phyloP scores from a whole-genome alignment of 2,888 invertebrate species.

The Darwinula stevensoni region DNA sequence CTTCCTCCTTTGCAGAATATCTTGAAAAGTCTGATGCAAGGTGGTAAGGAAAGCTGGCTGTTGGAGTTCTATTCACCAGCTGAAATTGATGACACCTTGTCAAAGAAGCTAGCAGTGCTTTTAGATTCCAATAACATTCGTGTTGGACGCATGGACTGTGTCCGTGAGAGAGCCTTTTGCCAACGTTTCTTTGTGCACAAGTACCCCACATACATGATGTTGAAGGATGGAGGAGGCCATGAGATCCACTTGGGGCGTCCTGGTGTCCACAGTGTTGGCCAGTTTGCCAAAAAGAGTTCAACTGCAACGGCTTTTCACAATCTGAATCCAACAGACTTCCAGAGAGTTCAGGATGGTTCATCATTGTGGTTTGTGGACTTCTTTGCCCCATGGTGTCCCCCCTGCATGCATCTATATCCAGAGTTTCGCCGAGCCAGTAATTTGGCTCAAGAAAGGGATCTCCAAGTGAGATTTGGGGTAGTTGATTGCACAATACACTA shows the following conservation, averaged over 20 bases:
- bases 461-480: slow-evolving; percentile 29
- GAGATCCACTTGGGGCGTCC: slow-evolving; percentile 36
- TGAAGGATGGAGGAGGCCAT: slow-evolving; percentile 41
- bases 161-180: too few relatives aligned
- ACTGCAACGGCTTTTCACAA: slow-evolving; percentile 27
- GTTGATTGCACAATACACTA: slow-evolving; percentile 34
- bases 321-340: slow-evolving; percentile 28
- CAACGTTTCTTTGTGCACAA: slow-evolving; percentile 14
- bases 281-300: slow-evolving; percentile 31
- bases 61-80: too few relatives aligned
- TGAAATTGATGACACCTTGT: too few relatives aligned
- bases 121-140: too few relatives aligned
- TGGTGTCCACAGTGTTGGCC: slow-evolving; percentile 23
- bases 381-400: slow-evolving; percentile 49
- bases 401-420: slow-evolving; percentile 33
- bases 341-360: slow-evolving; percentile 13
- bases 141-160: too few relatives aligned
- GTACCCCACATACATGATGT: slow-evolving; percentile 34
- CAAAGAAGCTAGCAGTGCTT: too few relatives aligned
- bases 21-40: too few relatives aligned
- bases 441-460: slow-evolving; percentile 10
- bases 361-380: slow-evolving; percentile 34
- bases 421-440: slow-evolving; percentile 31
- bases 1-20: too few relatives aligned
- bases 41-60: too few relatives aligned